Evolutionary conservation across 1,140 invertebrate species (phyloP), one percentile per base, ranked within the genome.

Genomic region (Hirudo medicinalis): DNA sequence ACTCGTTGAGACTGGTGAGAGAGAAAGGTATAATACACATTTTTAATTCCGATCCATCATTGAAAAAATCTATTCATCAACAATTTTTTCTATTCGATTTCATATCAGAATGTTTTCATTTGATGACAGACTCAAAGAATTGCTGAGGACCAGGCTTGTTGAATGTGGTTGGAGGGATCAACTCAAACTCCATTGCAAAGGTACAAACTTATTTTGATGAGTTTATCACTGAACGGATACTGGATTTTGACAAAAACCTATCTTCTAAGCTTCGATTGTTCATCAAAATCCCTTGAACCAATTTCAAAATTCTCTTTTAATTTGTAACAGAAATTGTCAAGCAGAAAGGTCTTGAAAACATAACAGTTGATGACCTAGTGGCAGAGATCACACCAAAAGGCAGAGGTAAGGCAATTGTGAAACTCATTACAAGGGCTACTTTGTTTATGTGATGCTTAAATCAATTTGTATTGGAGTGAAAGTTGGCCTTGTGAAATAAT

Each of bases 91-190:
- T 60, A 27, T 53, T 22, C 25, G 43, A 22, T 15, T 54, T 40
- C 19, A 8, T 27, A 15, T 54, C 29, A 43, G 20, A 3, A 60
- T 22, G 53, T 60, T 27, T 69, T 22, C 71, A 53, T 70, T 72
- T 69, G 67, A 22, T 74, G 72, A 8, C 76, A 91, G 90, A 75
- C 85, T 93, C 68, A 91, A 90, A 79, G 90, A 93, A 79, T 81
- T 92, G 29, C 81, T 94, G 27, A 85, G 90, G 74, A 86, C 87
- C 57, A 83, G 91, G 68, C 82, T 94, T 40, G 88, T 90, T 27
- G 91, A 93, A 81, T 92, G 90, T 82, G 91, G 91, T 1, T 94
- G 91, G 91, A 85, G 88, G 76, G 91, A 94, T 80, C 87, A 93
- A 84, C 87, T 94, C 0, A 87, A 90, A 78, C 83, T 89, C 73